A percentile compares a stretch with the other conserved stretches of the same genome.
Conservation (phyloP, 2,113 vertebrate genomes). For the Tupaia chinensis region DNA sequence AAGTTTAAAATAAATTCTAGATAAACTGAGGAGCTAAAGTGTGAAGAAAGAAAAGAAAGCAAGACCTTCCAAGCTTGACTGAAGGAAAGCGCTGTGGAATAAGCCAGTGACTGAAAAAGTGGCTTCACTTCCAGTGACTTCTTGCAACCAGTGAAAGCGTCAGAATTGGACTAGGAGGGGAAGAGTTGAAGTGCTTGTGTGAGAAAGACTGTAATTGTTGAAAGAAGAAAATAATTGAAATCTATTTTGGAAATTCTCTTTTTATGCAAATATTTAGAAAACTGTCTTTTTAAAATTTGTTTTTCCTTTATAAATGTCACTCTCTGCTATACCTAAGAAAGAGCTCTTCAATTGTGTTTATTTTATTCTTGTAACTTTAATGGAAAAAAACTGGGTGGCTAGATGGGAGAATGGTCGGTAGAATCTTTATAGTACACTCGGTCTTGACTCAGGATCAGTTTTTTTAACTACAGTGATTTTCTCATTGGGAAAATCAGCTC, state of each 20-base stretch:
- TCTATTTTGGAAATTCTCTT: not conserved
- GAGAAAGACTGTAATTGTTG: not conserved
- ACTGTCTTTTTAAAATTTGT: not conserved
- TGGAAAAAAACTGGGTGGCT: not conserved
- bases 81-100: not conserved
- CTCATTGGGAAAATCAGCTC: not conserved
- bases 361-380: not conserved
- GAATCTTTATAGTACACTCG: not conserved
- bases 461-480: not conserved
- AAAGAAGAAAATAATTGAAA: constrained; percentile 7
- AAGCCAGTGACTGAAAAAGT: not conserved
- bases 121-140: not conserved
- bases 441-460: not conserved
- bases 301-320: not conserved
- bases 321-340: not conserved
- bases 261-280: not conserved
- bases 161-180: not conserved
- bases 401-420: not conserved
- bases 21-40: too few species aligned
- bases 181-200: not conserved
- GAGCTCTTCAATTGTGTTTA: not conserved
- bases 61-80: not conserved
- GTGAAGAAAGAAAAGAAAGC: too few species aligned
- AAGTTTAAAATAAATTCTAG: too few species aligned
- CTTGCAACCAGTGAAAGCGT: not conserved